Base-by-base conservation (phyloP, 2,888 invertebrate species). In the Suillia variegata region DNA sequence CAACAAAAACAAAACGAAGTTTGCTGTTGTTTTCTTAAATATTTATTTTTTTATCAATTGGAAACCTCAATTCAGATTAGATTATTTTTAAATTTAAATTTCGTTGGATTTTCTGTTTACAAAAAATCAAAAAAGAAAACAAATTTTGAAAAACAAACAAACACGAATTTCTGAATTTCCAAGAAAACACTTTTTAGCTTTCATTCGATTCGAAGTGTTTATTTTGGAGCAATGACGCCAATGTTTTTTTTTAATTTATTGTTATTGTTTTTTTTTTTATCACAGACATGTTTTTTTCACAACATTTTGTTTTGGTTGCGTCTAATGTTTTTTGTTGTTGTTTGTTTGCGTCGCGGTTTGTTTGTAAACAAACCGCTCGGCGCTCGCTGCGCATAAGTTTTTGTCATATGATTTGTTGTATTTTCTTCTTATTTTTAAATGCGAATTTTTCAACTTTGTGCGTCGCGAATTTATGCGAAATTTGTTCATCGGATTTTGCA, bases 161-260 rank as follows among this genome's bases (percentile, higher is more conserved):
- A n/a, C n/a, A n/a, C n/a, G n/a, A n/a, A n/a, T n/a, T n/a, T n/a
- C n/a, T n/a, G n/a, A n/a, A n/a, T n/a, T n/a, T n/a, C n/a, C n/a
- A n/a, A n/a, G n/a, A n/a, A n/a, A n/a, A n/a, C n/a, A n/a, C n/a
- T n/a, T n/a, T n/a, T n/a, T n/a, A n/a, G 26, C 26, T 26, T 26
- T 26, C 26, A 6, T 26, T 10, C 26, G 26, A 26, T 26, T 26
- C 26, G 6, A 26, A 26, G 26, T 26, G 26, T 26, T 5, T 26
- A 26, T 64, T 64, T 63, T 66, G 62, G 62, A 56, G 65, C 66
- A 69, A 64, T 72, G 70, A 72, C 75, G 72, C 65, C 71, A 67
- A 68, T 65, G 62, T 67, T 72, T 74, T 74, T 72, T 74, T n/a
- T n/a, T n/a, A n/a, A n/a, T n/a, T n/a, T n/a, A n/a, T n/a, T 64